Evolutionary conservation across 2,113 vertebrate species (phyloP).

Genomic region (Tachysurus fulvidraco): DNA sequence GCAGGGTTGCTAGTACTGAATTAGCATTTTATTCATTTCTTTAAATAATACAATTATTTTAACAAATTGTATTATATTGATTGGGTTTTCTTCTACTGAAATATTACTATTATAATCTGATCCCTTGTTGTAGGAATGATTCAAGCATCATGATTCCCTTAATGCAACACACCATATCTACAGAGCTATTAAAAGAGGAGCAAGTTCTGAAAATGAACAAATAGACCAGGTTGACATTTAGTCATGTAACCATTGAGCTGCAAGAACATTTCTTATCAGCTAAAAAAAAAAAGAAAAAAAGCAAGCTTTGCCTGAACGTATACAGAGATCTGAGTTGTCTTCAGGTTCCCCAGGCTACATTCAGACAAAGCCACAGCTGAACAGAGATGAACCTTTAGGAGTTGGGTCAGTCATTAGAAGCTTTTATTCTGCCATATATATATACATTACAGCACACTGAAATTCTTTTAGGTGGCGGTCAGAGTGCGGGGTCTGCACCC

Average conservation of each 20-base stretch:
- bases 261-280: too few species aligned
- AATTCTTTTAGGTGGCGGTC: too few species aligned
- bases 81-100: not conserved
- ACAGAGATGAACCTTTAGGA: not conserved
- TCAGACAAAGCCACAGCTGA: too few species aligned
- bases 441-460: too few species aligned
- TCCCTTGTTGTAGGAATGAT: too few species aligned
- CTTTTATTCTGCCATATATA: too few species aligned
- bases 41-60: not conserved
- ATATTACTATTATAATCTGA: not conserved
- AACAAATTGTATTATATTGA: too few species aligned
- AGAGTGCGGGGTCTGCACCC: too few species aligned
- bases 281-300: too few species aligned
- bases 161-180: not conserved
- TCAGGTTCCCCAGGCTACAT: conserved; percentile 2
- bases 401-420: not conserved
- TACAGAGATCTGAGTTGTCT: not conserved
- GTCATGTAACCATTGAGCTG: not conserved
- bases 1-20: not conserved
- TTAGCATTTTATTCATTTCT: not conserved
- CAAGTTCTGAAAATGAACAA: too few species aligned
- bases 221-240: not conserved
- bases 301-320: not conserved
- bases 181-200: too few species aligned
- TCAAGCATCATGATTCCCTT: not conserved